Base-by-base conservation (phyloP, 1,140 invertebrate species). In the Listronotus bonariensis region DNA sequence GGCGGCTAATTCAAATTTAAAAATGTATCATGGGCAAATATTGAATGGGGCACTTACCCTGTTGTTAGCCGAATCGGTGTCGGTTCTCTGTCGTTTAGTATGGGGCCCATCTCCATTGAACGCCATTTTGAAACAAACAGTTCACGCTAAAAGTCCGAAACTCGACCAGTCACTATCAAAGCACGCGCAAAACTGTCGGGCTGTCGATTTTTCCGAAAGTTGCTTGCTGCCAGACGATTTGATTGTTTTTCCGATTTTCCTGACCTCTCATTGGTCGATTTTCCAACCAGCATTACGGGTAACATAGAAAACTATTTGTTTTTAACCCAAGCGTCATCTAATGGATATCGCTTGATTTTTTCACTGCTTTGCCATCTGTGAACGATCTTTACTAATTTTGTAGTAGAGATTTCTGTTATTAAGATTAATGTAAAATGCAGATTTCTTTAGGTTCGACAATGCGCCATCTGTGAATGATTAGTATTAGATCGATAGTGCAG, bases 51-150 rank as follows among this genome's bases (percentile, higher is more conserved):
- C 34, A 76, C 80, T 81, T 76, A 82, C 81, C 72, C 79, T 78
- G 68, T 80, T 80, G 68, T 78, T 80, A 45, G 74, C 73, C 40
- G 79, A 73, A 67, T 82, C 81, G 57, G 74, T 71, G 70, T 79
- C 77, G 38, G 74, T 78, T 54, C 80, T 74, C 70, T 78, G 79
- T 70, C 81, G 75, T 79, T 82, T 82, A 64, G 76, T 79, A 68
- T 79, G 76, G 57, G 80, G 80, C 65, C 80, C 80, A 71, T 82
- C 80, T 71, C 80, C 81, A 75, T 82, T 82, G 76, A 80, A 81
- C 79, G 81, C 80, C 81, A 82, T 82, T 77, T 79, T 79, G 71
- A 72, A 73, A 74, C 70, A 77, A 75, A 74, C 70, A 68, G 68
- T 56, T 60, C 58, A 62, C 52, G 38, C 45, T 54, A 57, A 52